These are phyloP conservation scores for Actinernus sp. DNA, from an alignment of 92 coral and sea anemone species.

Conservation along the genomic window DNA sequence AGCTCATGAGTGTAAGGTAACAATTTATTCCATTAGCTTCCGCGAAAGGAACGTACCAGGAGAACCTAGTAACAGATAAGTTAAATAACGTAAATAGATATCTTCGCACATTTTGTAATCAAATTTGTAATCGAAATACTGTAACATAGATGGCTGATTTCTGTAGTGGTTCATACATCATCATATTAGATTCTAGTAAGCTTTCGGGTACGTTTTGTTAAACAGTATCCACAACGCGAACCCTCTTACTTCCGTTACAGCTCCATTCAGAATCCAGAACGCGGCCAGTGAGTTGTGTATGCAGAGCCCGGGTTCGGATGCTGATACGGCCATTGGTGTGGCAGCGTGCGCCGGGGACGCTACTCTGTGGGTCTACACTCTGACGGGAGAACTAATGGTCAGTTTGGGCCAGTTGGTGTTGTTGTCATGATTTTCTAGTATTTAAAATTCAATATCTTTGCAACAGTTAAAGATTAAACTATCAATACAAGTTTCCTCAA, in stretches of 20 bases:
- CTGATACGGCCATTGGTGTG: constrained; percentile 5
- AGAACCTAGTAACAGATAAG: too few species aligned
- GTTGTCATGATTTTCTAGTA: too few species aligned
- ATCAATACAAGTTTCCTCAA: too few species aligned
- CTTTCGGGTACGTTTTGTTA: neutral
- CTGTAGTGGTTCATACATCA: neutral
- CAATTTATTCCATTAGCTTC: too few species aligned
- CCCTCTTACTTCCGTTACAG: neutral
- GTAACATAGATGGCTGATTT: too few species aligned
- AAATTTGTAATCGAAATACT: neutral
- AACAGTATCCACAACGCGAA: neutral
- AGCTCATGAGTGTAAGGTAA: too few species aligned
- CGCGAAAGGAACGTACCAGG: too few species aligned
- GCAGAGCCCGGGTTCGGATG: constrained; percentile 14
- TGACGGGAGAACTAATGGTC: constrained; percentile 72
- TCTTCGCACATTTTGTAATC: neutral
- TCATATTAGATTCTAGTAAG: neutral
- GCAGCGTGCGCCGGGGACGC: constrained; percentile 19
- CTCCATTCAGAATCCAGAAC: constrained; percentile 37
- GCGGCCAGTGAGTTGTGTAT: constrained; percentile 25
- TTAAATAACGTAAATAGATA: too few species aligned
- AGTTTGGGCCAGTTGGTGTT: too few species aligned
- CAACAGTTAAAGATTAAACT: too few species aligned
- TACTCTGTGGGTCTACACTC: constrained; percentile 60
- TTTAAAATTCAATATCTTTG: too few species aligned